Conservation (phyloP, 2,797 vertebrate genomes). For the Sebastes oblongus region DNA sequence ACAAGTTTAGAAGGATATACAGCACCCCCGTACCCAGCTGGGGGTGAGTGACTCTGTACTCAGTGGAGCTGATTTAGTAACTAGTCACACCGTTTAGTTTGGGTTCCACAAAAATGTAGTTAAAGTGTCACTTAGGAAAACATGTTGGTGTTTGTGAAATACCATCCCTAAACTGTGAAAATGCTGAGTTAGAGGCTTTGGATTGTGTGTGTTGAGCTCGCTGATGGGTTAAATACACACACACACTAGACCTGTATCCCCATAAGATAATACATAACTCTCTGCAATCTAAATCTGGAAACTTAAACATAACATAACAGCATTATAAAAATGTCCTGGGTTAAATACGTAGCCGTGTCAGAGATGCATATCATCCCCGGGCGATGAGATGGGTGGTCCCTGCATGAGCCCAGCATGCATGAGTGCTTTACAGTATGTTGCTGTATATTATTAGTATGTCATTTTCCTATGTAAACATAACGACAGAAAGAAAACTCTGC, state of each 20-base stretch:
- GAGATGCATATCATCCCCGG: neutral
- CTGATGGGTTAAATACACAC: conserved; percentile 24
- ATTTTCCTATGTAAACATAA: conserved; percentile 33
- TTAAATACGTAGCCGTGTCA: conserved; percentile 8
- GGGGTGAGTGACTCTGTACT: neutral
- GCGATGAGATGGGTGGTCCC: conserved; percentile 49
- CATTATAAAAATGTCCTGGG: conserved; percentile 19
- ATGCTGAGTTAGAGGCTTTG: conserved; percentile 22
- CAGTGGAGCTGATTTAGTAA: conserved; percentile 35
- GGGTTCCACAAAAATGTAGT: conserved; percentile 20
- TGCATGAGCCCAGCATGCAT: neutral
- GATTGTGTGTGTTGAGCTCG: neutral
- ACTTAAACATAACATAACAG: conserved; percentile 37
- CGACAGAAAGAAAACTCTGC: conserved; percentile 23
- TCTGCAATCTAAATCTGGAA: conserved; percentile 44
- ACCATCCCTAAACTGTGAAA: neutral
- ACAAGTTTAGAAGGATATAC: conserved; percentile 15
- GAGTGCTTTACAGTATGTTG: conserved; percentile 6
- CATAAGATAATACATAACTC: conserved; percentile 29
- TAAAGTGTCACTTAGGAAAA: conserved; percentile 41
- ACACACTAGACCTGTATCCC: neutral
- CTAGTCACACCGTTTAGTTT: neutral
- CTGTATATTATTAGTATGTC: conserved; percentile 18
- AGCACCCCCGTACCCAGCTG: neutral
- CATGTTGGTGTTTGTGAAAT: conserved; percentile 28